Evolutionary conservation across 2,797 vertebrate species (phyloP).

Genomic region (Podarcis lilfordi): DNA sequence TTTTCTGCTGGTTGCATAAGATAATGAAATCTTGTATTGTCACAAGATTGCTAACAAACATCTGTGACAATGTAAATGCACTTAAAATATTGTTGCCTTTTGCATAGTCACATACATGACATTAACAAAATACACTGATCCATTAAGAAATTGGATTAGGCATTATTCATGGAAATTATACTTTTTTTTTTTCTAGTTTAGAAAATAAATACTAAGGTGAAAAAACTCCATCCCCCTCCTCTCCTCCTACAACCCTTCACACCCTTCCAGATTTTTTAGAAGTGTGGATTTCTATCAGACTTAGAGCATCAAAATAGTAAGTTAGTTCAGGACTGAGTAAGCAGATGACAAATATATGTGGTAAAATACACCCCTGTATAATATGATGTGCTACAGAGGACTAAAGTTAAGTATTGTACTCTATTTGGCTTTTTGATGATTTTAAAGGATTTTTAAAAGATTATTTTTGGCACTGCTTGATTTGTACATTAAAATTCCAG

Average conservation of each 20-base stretch:
- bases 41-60: background rate
- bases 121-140: conserved; percentile 9
- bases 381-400: background rate
- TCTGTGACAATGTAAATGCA: conserved; percentile 16
- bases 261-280: background rate
- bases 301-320: conserved; percentile 2
- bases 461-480: conserved; percentile 26
- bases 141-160: background rate
- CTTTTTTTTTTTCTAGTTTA: background rate
- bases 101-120: conserved; percentile 18
- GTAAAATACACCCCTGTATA: background rate
- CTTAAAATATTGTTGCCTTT: conserved; percentile 21
- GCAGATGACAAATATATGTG: background rate
- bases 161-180: background rate
- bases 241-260: background rate
- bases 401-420: background rate
- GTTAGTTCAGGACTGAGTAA: background rate
- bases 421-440: background rate
- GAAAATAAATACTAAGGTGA: conserved; percentile 1
- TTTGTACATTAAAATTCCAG: conserved; percentile 20
- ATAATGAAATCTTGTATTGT: background rate
- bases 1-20: background rate
- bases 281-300: background rate
- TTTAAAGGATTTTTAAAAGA: conserved; percentile 8
- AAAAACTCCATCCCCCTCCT: background rate